Percentiles rank a stretch among this genome's conserved stretches.
Evolutionary conservation across 37 sponge, comb jelly and placozoan genomes (phyloP).

Genomic region (Lycopodina hypogea): DNA sequence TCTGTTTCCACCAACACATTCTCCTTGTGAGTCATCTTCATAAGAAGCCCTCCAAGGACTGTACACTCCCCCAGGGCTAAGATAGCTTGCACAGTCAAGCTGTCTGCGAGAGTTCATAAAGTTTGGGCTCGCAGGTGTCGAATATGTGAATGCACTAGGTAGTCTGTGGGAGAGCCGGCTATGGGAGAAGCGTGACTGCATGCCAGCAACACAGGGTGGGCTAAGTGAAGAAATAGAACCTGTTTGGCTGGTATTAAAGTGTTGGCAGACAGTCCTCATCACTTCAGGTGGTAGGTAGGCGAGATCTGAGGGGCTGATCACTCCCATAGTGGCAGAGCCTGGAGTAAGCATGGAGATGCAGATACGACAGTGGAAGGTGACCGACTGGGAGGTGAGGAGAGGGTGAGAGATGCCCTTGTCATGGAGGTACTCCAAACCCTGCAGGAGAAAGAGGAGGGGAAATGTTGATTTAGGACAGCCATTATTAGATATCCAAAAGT

Average conservation of each 20-base stretch:
- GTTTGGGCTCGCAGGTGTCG: background rate
- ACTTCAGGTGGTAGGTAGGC: conserved; percentile 52
- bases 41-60: background rate
- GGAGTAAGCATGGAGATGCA: conserved; percentile 55
- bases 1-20: background rate
- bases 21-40: background rate
- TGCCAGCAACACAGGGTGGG: background rate
- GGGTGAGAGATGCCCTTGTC: conserved; percentile 54
- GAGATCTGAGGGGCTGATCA: conserved; percentile 14
- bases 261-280: conserved; percentile 11
- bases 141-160: background rate
- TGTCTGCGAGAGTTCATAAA: background rate
- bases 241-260: background rate
- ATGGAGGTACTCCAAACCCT: conserved; percentile 70
- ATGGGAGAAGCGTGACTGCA: background rate
- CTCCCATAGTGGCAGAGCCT: background rate
- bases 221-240: background rate
- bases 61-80: background rate
- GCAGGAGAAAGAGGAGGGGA: background rate
- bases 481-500: no score
- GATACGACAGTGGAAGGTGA: conserved; percentile 53
- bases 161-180: background rate
- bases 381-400: conserved; percentile 40
- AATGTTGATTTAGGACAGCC: background rate
- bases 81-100: background rate